Conservation (phyloP, 2,888 invertebrate genomes). For the Luperina nickerlii region DNA sequence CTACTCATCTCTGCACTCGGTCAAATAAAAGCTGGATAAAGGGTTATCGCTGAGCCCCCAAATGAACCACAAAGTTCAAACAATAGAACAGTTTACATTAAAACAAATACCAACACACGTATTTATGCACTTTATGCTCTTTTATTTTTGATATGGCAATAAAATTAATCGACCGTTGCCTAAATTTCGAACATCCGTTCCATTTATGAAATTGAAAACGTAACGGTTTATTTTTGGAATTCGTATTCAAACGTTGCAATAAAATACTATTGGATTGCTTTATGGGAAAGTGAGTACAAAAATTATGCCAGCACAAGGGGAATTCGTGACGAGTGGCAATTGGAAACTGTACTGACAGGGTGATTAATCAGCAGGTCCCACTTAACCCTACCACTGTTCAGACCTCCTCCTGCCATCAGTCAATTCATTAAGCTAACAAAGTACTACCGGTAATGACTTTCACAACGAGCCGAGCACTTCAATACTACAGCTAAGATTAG, state of each 20-base stretch:
- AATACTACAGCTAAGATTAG: conserved; percentile 78
- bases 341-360: conserved; percentile 88
- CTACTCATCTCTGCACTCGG: conserved; percentile 77
- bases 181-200: conserved; percentile 63
- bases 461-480: conserved; percentile 81
- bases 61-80: conserved; percentile 73
- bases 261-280: conserved; percentile 64
- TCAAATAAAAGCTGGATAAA: conserved; percentile 78
- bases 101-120: conserved; percentile 37
- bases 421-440: conserved; percentile 90
- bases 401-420: conserved; percentile 88
- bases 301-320: conserved; percentile 78
- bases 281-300: conserved; percentile 71
- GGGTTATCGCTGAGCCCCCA: conserved; percentile 67
- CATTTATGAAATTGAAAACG: conserved; percentile 72
- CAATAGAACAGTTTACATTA: conserved; percentile 55
- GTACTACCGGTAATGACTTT: conserved; percentile 89
- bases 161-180: conserved; percentile 62
- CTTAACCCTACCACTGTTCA: conserved; percentile 89
- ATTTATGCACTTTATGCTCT: conserved; percentile 41
- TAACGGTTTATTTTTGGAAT: conserved; percentile 65
- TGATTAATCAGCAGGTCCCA: conserved; percentile 89
- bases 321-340: conserved; percentile 88
- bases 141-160: conserved; percentile 55
- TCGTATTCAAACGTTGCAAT: conserved; percentile 60